phyloP scores from a whole-genome alignment of 2,888 invertebrate genomes.

The Maniola hyperantus region DNA sequence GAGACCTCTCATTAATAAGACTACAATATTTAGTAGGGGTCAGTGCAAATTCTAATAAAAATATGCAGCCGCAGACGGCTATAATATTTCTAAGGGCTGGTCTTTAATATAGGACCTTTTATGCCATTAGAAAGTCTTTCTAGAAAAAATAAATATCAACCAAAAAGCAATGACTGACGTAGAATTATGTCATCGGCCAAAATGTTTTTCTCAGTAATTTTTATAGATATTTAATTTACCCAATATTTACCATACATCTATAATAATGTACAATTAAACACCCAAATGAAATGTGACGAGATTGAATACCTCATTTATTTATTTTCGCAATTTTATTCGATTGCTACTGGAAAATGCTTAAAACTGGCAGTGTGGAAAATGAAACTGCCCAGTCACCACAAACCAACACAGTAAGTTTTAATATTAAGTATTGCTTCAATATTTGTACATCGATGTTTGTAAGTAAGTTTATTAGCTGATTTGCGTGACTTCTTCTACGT shows the following conservation, averaged over 20 bases:
- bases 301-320: conserved; percentile 24
- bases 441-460: conserved; percentile 16
- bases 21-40: too few relatives aligned
- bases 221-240: too few relatives aligned
- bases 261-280: conserved; percentile 60
- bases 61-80: too few relatives aligned
- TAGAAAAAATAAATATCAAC: conserved; percentile 48
- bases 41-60: too few relatives aligned
- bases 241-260: conserved; percentile 66
- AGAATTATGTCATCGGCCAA: conserved; percentile 60
- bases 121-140: conserved; percentile 10
- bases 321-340: conserved; percentile 37
- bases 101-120: not conserved
- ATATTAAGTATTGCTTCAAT: conserved; percentile 25
- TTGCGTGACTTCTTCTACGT: too few relatives aligned
- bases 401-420: conserved; percentile 37
- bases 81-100: too few relatives aligned
- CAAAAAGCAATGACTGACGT: conserved; percentile 60
- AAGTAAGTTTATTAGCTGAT: not conserved
- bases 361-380: conserved; percentile 65
- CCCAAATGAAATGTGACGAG: conserved; percentile 16
- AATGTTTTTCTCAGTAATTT: conserved; percentile 51
- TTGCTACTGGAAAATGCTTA: conserved; percentile 67
- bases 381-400: conserved; percentile 48
- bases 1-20: too few relatives aligned